phyloP scores from a whole-genome alignment of 2,888 invertebrate genomes.

The Galeruca laticollis region DNA sequence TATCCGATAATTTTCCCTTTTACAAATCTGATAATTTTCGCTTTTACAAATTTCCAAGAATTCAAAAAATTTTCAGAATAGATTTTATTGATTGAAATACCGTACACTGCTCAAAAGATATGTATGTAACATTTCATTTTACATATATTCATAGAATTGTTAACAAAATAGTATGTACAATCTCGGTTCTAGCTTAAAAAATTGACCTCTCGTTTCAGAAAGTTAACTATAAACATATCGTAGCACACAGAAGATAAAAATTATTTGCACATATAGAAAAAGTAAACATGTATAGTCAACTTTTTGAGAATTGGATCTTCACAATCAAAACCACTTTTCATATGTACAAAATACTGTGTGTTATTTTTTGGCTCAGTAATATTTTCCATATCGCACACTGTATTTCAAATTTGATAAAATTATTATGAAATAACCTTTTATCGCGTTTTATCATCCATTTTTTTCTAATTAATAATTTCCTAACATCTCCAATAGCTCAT shows the following conservation, averaged over 20 bases:
- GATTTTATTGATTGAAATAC: constrained; percentile 38
- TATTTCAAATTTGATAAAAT: neutral
- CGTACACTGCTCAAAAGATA: constrained; percentile 64
- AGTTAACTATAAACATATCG: constrained; percentile 20
- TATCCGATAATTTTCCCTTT: too few species aligned
- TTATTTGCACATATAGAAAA: constrained; percentile 14
- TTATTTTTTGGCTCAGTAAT: constrained; percentile 25
- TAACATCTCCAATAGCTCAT: too few species aligned
- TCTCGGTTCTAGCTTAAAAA: constrained; percentile 45
- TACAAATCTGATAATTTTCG: neutral
- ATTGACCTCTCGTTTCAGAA: constrained; percentile 31
- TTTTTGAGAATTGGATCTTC: constrained; percentile 30
- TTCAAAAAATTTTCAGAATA: neutral
- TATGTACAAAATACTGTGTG: constrained; percentile 38
- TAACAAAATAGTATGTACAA: constrained; percentile 54
- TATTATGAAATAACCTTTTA: too few species aligned
- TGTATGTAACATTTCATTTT: constrained; percentile 56
- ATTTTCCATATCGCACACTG: constrained; percentile 10
- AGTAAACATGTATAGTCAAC: constrained; percentile 1
- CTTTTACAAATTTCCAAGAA: neutral
- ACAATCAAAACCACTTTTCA: constrained; percentile 25
- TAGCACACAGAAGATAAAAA: constrained; percentile 17
- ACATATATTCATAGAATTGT: constrained; percentile 48
- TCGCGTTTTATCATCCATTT: too few species aligned
- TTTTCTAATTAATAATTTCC: too few species aligned